Evolutionary conservation across 2,888 invertebrate genomes (phyloP).

Genomic region (Andrena flavipes): DNA sequence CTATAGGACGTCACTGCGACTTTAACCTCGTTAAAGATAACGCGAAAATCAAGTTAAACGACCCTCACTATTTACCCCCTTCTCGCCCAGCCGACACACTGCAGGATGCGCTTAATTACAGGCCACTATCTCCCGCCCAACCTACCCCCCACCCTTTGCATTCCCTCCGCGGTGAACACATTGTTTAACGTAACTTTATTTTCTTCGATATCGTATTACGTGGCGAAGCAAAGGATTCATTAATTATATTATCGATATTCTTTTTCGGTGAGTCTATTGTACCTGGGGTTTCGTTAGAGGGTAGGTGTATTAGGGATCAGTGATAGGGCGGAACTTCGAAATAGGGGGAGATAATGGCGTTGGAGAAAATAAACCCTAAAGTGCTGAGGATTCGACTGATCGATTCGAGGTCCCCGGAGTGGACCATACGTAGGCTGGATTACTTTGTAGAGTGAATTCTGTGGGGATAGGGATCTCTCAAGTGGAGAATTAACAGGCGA

Average conservation of each 20-base stretch:
- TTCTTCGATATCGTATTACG: constrained; percentile 18
- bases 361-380: too few relatives aligned
- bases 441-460: too few relatives aligned
- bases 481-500: too few relatives aligned
- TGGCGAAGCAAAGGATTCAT: background rate
- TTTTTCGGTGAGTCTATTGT: too few relatives aligned
- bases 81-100: constrained; percentile 30
- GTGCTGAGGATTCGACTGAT: too few relatives aligned
- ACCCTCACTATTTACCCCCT: constrained; percentile 46
- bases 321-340: too few relatives aligned
- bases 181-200: constrained; percentile 46
- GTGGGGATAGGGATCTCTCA: too few relatives aligned
- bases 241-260: background rate
- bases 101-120: constrained; percentile 66
- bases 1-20: constrained; percentile 69
- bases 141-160: constrained; percentile 23
- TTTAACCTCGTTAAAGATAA: constrained; percentile 74
- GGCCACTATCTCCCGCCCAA: constrained; percentile 26
- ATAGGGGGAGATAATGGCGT: too few relatives aligned
- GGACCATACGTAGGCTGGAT: too few relatives aligned
- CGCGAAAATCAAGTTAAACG: constrained; percentile 72
- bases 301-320: too few relatives aligned
- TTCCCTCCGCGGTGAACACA: background rate
- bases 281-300: too few relatives aligned
- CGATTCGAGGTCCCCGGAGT: too few relatives aligned